Conservation (phyloP, 92 coral and sea anemone genomes). For the Actinostola sp. region DNA sequence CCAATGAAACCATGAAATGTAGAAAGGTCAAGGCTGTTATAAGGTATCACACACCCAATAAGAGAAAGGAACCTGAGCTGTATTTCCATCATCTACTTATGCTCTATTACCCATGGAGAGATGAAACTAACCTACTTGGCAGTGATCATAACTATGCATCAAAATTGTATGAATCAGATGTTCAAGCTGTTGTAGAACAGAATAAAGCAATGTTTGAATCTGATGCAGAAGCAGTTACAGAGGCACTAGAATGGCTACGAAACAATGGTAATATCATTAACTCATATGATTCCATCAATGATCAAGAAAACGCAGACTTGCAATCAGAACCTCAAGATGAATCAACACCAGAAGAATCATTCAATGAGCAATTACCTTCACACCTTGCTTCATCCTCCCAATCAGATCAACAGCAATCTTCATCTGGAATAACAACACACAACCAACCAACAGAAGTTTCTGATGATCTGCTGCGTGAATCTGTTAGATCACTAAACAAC, state of each 20-base stretch:
- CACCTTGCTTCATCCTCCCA: constrained; percentile 35
- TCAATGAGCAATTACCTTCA: constrained; percentile 36
- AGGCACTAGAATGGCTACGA: constrained; percentile 47
- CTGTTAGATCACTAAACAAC: constrained; percentile 48
- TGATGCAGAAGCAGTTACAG: constrained; percentile 50
- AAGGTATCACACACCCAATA: constrained; percentile 55
- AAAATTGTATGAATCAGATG: constrained; percentile 42
- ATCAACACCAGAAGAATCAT: constrained; percentile 24
- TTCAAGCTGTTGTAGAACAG: constrained; percentile 48
- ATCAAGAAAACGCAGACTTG: constrained; percentile 48
- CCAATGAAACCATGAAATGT: constrained; percentile 57
- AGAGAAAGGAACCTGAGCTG: too few species aligned
- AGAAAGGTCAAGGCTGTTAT: constrained; percentile 58
- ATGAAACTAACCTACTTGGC: too few species aligned
- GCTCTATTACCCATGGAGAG: too few species aligned
- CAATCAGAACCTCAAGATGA: constrained; percentile 23
- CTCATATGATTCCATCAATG: constrained; percentile 56
- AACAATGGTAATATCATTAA: constrained; percentile 37
- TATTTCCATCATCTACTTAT: too few species aligned
- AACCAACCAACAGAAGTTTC: constrained; percentile 47
- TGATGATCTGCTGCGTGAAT: constrained; percentile 51
- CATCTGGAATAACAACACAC: constrained; percentile 35
- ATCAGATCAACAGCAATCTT: neutral
- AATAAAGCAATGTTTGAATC: constrained; percentile 62
- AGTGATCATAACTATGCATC: too few species aligned